Percentiles rank a stretch among this genome's conserved stretches.
phyloP scores from a whole-genome alignment of 2,797 vertebrate genomes.

The Pangasius djambal region DNA sequence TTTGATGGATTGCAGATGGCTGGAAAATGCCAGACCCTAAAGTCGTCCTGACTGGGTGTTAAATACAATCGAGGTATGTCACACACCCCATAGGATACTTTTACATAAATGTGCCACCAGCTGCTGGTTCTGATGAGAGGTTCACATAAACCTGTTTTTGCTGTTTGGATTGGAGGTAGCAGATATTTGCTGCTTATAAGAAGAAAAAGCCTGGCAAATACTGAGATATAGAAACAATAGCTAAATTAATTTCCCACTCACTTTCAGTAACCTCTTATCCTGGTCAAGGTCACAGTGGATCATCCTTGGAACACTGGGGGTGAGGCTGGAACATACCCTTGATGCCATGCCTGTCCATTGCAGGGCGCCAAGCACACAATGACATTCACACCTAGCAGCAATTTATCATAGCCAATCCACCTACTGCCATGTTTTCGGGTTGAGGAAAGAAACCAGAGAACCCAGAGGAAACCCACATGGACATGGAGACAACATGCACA shows the following conservation, averaged over 20 bases:
- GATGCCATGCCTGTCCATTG: background rate
- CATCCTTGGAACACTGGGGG: no score
- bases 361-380: background rate
- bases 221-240: background rate
- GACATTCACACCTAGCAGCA: background rate
- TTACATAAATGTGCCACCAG: conserved; percentile 37
- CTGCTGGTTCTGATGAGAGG: conserved; percentile 19
- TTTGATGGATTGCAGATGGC: conserved; percentile 53
- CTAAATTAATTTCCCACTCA: background rate
- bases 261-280: background rate
- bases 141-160: conserved; percentile 2
- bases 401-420: background rate
- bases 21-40: conserved; percentile 45
- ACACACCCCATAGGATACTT: conserved; percentile 21
- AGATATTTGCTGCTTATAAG: background rate
- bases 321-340: background rate
- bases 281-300: background rate
- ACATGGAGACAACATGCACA: background rate
- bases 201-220: background rate
- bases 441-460: background rate
- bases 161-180: background rate
- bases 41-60: conserved; percentile 34
- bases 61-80: conserved; percentile 29
- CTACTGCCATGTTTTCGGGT: background rate
- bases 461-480: background rate